Evolutionary conservation across 2,888 invertebrate genomes (phyloP), one percentile per base, ranked within the genome.

Genomic region (Luperina nickerlii): DNA sequence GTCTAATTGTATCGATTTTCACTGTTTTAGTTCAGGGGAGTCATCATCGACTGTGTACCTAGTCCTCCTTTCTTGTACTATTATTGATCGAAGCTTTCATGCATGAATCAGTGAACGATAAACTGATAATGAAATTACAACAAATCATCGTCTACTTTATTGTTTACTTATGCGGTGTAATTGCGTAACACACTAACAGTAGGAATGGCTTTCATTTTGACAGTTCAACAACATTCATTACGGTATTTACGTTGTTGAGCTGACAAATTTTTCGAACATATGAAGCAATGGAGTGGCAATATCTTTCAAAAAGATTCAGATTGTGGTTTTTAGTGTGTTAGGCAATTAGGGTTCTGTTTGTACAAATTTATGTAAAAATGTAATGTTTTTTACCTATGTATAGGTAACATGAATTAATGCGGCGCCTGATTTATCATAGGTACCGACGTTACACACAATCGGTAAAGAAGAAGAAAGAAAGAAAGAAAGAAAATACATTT

Each of bases 381-480:
- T 13, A 62, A 62, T 38, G 57, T 71, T 42, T 75, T 65, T 77
- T 72, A 69, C 76, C 27, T 70, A 7, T 9, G 8, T 20, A 27
- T 18, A 63, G 13, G 27, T 81, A 45, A 27, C 24, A 68, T 48
- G 51, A 71, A 76, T 76, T 74, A 65, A 68, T 65, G 54, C 71
- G 69, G 62, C 75, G 77, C 63, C 77, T 60, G 66, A 79, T 75
- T 82, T 81, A 79, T 79, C 81, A 67, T 62, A 38, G 38, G 38
- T 38, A 68, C 69, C 15, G 60, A 68, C 27, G 27, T 80, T 81
- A 81, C 32, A 42, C n/a, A 13, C 63, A 65, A 62, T 48, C 54
- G 32, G 65, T n/a, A n/a, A n/a, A n/a, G n/a, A n/a, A n/a, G n/a
- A n/a, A n/a, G n/a, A n/a, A n/a, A n/a, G n/a, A n/a, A n/a, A n/a